Conservation (phyloP, 1,140 invertebrate species). For the Caligus rogercresseyi region DNA sequence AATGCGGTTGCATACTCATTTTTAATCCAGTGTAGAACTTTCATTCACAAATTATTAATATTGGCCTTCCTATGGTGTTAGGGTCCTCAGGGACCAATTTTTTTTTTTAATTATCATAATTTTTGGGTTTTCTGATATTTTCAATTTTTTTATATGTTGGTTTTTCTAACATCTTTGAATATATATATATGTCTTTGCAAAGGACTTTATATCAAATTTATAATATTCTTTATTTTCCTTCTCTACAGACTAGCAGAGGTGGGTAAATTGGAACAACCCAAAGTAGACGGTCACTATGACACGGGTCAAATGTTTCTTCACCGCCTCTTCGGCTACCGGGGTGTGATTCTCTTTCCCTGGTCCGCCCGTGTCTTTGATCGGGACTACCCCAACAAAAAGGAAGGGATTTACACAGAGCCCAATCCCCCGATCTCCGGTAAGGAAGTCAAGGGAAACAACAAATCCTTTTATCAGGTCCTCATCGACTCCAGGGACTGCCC, state of each 20-base stretch:
- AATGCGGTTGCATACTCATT: too few relatives aligned
- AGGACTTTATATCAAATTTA: background rate
- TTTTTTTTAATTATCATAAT: too few relatives aligned
- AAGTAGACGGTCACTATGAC: slow-evolving; percentile 72
- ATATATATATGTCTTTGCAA: background rate
- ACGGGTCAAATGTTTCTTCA: slow-evolving; percentile 89
- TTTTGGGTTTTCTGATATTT: too few relatives aligned
- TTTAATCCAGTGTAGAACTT: too few relatives aligned
- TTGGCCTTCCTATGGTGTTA: too few relatives aligned
- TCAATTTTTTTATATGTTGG: too few relatives aligned
- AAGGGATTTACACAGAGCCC: slow-evolving; percentile 27
- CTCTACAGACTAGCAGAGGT: slow-evolving; percentile 50
- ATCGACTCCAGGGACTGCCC: slow-evolving; percentile 91
- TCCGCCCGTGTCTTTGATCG: slow-evolving; percentile 78
- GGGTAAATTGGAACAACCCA: slow-evolving; percentile 57
- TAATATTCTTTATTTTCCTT: slow-evolving; percentile 8
- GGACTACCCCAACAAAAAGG: slow-evolving; percentile 47
- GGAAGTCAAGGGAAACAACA: slow-evolving; percentile 71
- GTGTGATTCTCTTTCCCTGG: slow-evolving; percentile 89
- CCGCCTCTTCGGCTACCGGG: slow-evolving; percentile 83
- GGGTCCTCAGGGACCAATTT: too few relatives aligned
- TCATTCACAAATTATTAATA: too few relatives aligned
- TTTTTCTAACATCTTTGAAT: too few relatives aligned
- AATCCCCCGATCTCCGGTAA: slow-evolving; percentile 35
- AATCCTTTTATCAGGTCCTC: slow-evolving; percentile 90